These are phyloP conservation scores for Glandiceps talaboti DNA, from an alignment of 53 echinoderm and acorn worm genomes.

Conservation along the genomic window DNA sequence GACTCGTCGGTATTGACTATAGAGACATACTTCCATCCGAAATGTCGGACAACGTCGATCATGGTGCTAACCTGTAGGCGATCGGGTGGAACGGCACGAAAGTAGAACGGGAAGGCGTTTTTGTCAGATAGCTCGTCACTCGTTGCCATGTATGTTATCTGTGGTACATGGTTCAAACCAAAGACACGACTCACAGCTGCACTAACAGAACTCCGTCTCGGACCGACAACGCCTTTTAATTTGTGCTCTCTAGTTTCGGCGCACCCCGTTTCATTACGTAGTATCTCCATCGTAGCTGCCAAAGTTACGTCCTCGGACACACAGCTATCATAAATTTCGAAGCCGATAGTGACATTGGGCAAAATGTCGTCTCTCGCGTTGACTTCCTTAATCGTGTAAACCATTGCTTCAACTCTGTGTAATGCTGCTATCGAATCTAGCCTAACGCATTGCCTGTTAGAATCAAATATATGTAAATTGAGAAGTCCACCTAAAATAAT, in stretches of 20 bases:
- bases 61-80: slow-evolving; percentile 26
- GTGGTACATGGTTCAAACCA: background rate
- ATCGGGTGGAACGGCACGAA: slow-evolving; percentile 34
- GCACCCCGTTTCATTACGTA: background rate
- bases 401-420: background rate
- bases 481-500: background rate
- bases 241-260: background rate
- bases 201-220: background rate
- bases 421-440: background rate
- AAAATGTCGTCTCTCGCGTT: background rate
- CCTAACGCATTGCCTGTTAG: background rate
- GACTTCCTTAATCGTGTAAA: background rate
- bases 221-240: background rate
- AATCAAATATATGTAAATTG: background rate
- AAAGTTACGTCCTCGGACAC: background rate
- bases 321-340: background rate
- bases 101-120: slow-evolving; percentile 22
- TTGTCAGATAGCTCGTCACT: slow-evolving; percentile 31
- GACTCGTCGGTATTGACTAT: slow-evolving; percentile 10
- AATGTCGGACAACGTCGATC: slow-evolving; percentile 18
- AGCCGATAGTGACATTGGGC: background rate
- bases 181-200: background rate
- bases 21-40: slow-evolving; percentile 23
- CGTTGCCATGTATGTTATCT: slow-evolving; percentile 18
- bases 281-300: background rate